phyloP scores from a whole-genome alignment of 30 jellyfish, hydroid and myxozoan species.

The Mastigias papua region DNA sequence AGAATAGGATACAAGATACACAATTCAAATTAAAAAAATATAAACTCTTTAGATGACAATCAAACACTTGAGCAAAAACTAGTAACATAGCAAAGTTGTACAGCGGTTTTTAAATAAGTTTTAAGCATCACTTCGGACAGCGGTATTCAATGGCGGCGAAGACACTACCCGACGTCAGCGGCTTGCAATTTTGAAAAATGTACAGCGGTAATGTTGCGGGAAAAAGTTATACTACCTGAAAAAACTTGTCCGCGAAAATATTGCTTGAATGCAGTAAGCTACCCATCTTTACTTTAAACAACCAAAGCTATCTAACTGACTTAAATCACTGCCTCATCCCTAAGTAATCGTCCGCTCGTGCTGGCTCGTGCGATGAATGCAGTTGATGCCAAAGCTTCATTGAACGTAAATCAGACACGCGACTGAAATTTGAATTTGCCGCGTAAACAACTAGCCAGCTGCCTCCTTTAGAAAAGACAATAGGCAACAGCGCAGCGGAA shows the following conservation, averaged over 20 bases:
- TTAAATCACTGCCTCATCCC: constrained; percentile 18
- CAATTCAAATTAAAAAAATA: too few species aligned
- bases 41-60: too few species aligned
- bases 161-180: constrained; percentile 37
- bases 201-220: constrained; percentile 30
- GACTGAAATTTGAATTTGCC: constrained; percentile 68
- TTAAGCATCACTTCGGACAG: constrained; percentile 42
- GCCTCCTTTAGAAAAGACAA: constrained; percentile 49
- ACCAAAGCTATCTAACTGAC: constrained; percentile 1
- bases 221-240: constrained; percentile 32
- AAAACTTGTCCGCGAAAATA: constrained; percentile 36
- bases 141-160: constrained; percentile 48
- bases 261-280: constrained; percentile 26
- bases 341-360: constrained; percentile 59
- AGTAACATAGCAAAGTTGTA: background rate
- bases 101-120: constrained; percentile 37
- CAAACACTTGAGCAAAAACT: too few species aligned
- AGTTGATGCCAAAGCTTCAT: constrained; percentile 22
- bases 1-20: too few species aligned
- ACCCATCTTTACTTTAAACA: constrained; percentile 37
- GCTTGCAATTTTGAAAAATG: background rate
- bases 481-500: background rate
- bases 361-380: constrained; percentile 65
- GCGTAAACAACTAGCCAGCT: constrained; percentile 70
- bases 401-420: constrained; percentile 56